Evolutionary conservation across 2,888 invertebrate species (phyloP).

Genomic region (Tanypteryx hageni): DNA sequence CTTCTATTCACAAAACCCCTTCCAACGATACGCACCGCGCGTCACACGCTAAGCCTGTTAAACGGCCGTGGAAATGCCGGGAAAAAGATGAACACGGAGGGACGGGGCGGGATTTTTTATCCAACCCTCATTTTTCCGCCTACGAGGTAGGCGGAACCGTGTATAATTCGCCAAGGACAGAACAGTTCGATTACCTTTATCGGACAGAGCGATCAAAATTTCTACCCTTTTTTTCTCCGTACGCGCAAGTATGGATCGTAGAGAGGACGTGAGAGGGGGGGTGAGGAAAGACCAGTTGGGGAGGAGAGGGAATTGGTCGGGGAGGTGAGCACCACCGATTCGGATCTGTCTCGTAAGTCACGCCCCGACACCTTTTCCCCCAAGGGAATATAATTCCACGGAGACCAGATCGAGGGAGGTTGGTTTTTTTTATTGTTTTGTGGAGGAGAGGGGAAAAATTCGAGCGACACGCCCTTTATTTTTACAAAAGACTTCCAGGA

Average conservation of each 20-base stretch:
- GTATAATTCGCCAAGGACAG: slow-evolving; percentile 35
- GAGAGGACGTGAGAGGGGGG: neutral
- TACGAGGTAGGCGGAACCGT: neutral
- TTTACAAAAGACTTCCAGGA: neutral
- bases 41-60: neutral
- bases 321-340: neutral
- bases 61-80: neutral
- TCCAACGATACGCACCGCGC: neutral
- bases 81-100: neutral
- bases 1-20: neutral
- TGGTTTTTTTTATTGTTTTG: neutral
- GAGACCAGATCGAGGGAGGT: neutral
- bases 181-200: slow-evolving; percentile 30
- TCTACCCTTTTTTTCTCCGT: neutral
- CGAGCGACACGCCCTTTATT: neutral
- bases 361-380: slow-evolving; percentile 9
- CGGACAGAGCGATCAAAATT: neutral
- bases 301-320: neutral
- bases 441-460: neutral
- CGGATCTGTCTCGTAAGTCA: slow-evolving; percentile 28
- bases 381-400: neutral
- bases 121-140: neutral
- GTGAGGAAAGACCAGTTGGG: neutral
- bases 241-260: neutral
- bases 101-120: neutral